Evolutionary conservation across 2,888 invertebrate species (phyloP).

Genomic region (Limnephilus marmoratus): DNA sequence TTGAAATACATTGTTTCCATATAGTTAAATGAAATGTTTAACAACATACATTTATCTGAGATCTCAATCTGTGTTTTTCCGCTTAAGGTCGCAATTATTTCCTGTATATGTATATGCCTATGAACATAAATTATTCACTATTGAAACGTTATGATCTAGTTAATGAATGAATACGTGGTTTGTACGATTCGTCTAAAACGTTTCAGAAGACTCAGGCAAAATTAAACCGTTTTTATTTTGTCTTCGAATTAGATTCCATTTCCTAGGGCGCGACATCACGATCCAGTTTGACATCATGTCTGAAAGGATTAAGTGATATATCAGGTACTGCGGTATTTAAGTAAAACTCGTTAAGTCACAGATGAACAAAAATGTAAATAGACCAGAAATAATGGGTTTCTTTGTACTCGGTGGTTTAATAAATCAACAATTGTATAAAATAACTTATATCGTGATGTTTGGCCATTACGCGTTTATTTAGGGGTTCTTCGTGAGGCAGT

Average conservation of each 20-base stretch:
- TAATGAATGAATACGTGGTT: not conserved
- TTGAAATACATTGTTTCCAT: no score
- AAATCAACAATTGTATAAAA: constrained; percentile 33
- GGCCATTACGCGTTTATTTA: constrained; percentile 44
- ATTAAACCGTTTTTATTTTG: not conserved
- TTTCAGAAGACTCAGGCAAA: not conserved
- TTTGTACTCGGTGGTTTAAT: constrained; percentile 43
- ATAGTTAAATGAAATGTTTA: no score
- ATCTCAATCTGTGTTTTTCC: no score
- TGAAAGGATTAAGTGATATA: not conserved
- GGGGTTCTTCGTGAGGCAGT: constrained; percentile 26
- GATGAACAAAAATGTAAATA: constrained; percentile 22
- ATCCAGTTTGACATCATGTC: not conserved
- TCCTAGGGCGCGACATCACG: not conserved
- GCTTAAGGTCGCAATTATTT: not conserved
- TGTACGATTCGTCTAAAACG: not conserved
- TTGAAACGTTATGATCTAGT: not conserved
- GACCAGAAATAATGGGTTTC: constrained; percentile 5
- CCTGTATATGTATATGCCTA: not conserved
- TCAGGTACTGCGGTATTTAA: not conserved
- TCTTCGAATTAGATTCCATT: not conserved
- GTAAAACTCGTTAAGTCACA: not conserved
- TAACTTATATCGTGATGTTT: constrained; percentile 40
- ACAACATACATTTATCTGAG: no score
- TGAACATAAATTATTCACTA: not conserved